These are phyloP conservation scores for Pluvialis apricaria DNA, from an alignment of 2,113 vertebrate genomes.

Conservation along the genomic window DNA sequence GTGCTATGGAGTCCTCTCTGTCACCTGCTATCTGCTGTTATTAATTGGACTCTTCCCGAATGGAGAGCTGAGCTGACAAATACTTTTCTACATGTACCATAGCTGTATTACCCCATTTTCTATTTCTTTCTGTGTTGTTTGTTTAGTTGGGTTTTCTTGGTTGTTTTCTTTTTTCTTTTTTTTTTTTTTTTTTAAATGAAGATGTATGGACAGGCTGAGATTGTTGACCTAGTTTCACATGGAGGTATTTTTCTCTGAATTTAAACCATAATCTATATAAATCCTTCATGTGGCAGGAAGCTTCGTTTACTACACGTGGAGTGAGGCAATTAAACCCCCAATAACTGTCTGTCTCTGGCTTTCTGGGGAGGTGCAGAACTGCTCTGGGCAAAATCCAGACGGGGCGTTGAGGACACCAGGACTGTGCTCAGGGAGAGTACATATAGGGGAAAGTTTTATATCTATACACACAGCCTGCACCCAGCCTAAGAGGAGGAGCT, in stretches of 20 bases:
- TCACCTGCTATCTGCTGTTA: background rate
- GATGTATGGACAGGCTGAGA: background rate
- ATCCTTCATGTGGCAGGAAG: background rate
- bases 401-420: background rate
- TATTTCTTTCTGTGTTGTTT: background rate
- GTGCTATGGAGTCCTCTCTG: background rate
- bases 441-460: background rate
- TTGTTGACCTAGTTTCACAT: background rate
- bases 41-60: background rate
- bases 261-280: background rate
- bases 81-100: background rate
- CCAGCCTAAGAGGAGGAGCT: background rate
- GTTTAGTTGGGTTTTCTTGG: background rate
- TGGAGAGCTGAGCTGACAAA: background rate
- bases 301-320: background rate
- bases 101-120: background rate
- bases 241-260: background rate
- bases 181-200: background rate
- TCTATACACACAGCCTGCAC: background rate
- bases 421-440: background rate
- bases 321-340: background rate
- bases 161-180: background rate
- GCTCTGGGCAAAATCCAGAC: background rate
- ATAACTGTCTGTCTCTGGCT: background rate
- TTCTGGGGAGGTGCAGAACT: background rate